phyloP scores from a whole-genome alignment of 2,797 vertebrate genomes.

The Typhlichthys subterraneus region DNA sequence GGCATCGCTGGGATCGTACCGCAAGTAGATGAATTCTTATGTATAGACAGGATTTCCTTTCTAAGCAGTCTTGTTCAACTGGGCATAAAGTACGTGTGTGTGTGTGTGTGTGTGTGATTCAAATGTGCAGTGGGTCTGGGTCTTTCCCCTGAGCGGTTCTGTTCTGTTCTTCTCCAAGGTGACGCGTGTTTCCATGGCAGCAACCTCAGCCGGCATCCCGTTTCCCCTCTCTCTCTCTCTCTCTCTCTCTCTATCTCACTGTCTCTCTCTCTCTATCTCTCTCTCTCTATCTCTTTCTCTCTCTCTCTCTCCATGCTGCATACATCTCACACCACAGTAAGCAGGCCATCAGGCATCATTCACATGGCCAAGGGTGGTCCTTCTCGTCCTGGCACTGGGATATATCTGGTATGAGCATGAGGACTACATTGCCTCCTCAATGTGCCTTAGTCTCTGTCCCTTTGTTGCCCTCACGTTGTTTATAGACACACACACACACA shows the following conservation, averaged over 20 bases:
- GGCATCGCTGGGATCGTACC: slow-evolving; percentile 25
- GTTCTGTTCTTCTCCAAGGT: slow-evolving; percentile 68
- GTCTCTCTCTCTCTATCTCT: slow-evolving; percentile 34
- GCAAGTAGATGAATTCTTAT: slow-evolving; percentile 11
- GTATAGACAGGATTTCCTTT: slow-evolving; percentile 24
- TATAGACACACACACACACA: not conserved
- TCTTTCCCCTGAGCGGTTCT: slow-evolving; percentile 71
- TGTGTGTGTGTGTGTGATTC: slow-evolving; percentile 39
- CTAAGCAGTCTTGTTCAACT: slow-evolving; percentile 45
- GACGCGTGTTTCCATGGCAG: slow-evolving; percentile 75
- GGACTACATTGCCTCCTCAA: not conserved
- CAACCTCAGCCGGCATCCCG: slow-evolving; percentile 67
- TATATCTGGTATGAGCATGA: slow-evolving; percentile 36
- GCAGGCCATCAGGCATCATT: slow-evolving; percentile 64
- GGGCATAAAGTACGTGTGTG: slow-evolving; percentile 57
- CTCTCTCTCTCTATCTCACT: slow-evolving; percentile 16
- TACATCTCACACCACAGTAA: slow-evolving; percentile 46
- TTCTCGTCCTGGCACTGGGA: slow-evolving; percentile 48
- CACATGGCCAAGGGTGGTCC: slow-evolving; percentile 41
- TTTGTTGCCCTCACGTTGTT: slow-evolving; percentile 8
- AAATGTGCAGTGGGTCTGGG: slow-evolving; percentile 40
- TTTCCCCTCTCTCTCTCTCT: slow-evolving; percentile 20
- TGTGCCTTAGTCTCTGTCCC: slow-evolving; percentile 1
- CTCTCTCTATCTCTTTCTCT: slow-evolving; percentile 2
- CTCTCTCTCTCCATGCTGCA: slow-evolving; percentile 15